A percentile compares a stretch with the other conserved stretches of the same genome.
Conservation (phyloP, 2,113 vertebrate species). For the Hippocampus comes region DNA sequence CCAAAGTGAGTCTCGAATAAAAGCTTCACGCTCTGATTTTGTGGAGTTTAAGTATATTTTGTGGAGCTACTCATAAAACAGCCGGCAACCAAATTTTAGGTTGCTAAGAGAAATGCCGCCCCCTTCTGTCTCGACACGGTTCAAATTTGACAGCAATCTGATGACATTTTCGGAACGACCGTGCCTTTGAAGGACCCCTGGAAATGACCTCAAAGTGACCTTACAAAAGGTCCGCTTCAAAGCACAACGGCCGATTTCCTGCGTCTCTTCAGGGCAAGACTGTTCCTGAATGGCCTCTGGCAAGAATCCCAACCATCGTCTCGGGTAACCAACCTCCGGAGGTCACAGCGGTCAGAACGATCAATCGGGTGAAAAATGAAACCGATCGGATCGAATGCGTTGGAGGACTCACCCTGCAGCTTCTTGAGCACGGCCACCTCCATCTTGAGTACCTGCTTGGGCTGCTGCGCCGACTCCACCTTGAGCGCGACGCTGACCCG, state of each 20-base stretch:
- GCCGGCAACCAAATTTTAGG: no score
- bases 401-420: conserved; percentile 85
- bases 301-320: not conserved
- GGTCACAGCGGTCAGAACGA: conserved; percentile 7
- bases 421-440: conserved; percentile 98
- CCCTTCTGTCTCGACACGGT: no score
- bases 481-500: conserved; percentile 92
- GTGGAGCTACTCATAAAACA: no score
- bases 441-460: conserved; percentile 99
- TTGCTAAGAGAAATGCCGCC: no score
- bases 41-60: not conserved
- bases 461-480: conserved; percentile 97
- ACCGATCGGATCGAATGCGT: conserved; percentile 33
- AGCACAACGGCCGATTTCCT: not conserved
- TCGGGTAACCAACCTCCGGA: not conserved
- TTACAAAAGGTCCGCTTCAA: not conserved
- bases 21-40: not conserved
- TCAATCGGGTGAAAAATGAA: conserved; percentile 29
- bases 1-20: not conserved
- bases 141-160: no score
- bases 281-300: not conserved
- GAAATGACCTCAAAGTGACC: not conserved
- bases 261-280: not conserved
- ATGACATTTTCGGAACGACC: no score
- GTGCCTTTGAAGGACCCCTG: not conserved